Evolutionary conservation across 2,888 invertebrate genomes (phyloP).

Genomic region (Folsomia candida): DNA sequence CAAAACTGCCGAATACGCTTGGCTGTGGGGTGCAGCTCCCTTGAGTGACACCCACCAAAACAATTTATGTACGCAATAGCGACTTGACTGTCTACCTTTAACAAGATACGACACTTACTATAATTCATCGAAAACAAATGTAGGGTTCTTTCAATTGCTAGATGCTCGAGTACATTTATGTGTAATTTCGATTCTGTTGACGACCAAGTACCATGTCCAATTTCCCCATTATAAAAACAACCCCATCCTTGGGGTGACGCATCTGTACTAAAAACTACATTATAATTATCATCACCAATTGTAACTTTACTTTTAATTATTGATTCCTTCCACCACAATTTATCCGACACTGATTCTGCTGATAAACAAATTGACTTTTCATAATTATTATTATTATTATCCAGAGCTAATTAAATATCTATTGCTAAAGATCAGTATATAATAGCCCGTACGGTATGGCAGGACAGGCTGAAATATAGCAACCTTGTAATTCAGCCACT

Average conservation of each 20-base stretch:
- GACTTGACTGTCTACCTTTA: slow-evolving; percentile 23
- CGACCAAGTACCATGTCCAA: slow-evolving; percentile 19
- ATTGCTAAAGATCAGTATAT: slow-evolving; percentile 22
- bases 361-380: neutral
- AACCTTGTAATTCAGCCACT: slow-evolving; percentile 4
- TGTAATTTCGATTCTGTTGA: neutral
- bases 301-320: neutral
- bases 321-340: slow-evolving; percentile 16
- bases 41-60: slow-evolving; percentile 21
- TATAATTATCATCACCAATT: slow-evolving; percentile 21
- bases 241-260: slow-evolving; percentile 29
- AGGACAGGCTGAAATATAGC: slow-evolving; percentile 20
- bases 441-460: slow-evolving; percentile 22
- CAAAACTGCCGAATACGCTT: slow-evolving; percentile 22
- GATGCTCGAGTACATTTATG: slow-evolving; percentile 30
- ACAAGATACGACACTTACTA: neutral
- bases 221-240: neutral
- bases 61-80: slow-evolving; percentile 32
- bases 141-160: slow-evolving; percentile 15
- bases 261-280: slow-evolving; percentile 18
- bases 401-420: slow-evolving; percentile 11
- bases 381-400: neutral
- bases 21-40: neutral
- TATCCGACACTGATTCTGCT: neutral
- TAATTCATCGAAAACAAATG: neutral